These are phyloP conservation scores for Thalassophryne amazonica DNA, from an alignment of 2,797 vertebrate species.

Conservation along the genomic window DNA sequence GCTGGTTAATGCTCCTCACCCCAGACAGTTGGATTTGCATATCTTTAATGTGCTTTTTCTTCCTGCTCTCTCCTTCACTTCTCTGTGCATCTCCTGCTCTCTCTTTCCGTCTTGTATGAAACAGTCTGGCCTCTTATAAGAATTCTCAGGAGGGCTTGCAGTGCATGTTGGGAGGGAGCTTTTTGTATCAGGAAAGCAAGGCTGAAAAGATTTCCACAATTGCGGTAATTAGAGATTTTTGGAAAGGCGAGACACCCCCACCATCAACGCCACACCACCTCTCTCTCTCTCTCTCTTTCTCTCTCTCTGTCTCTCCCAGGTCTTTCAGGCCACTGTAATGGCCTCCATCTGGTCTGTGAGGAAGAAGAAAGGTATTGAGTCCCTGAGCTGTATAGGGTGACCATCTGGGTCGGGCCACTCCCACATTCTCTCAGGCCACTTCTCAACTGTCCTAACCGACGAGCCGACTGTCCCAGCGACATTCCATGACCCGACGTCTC, in stretches of 20 bases:
- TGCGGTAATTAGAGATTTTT: conserved; percentile 78
- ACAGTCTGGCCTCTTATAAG: conserved; percentile 60
- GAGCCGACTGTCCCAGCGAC: conserved; percentile 10
- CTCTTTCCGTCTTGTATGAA: conserved; percentile 49
- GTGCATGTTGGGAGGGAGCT: conserved; percentile 46
- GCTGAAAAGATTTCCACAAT: conserved; percentile 68
- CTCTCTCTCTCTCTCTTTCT: conserved; percentile 20
- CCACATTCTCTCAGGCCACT: conserved; percentile 37
- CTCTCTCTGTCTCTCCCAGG: conserved; percentile 45
- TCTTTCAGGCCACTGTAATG: conserved; percentile 66
- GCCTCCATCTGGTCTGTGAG: conserved; percentile 65
- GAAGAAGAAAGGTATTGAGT: conserved; percentile 60
- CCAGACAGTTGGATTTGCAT: conserved; percentile 78
- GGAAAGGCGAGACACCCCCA: conserved; percentile 53
- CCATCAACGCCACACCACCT: conserved; percentile 21
- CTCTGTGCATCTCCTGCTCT: conserved; percentile 1
- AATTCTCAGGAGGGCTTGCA: conserved; percentile 59
- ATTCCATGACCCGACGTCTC: neutral
- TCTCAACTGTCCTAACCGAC: conserved; percentile 37
- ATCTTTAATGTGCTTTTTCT: conserved; percentile 69
- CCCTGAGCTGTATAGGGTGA: conserved; percentile 54
- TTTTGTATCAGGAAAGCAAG: conserved; percentile 53
- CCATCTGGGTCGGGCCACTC: conserved; percentile 71
- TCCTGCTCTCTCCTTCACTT: conserved; percentile 11
- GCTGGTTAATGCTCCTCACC: conserved; percentile 72